Conservation (phyloP, 2,888 invertebrate species). For the Acrocyrtus sp. region DNA sequence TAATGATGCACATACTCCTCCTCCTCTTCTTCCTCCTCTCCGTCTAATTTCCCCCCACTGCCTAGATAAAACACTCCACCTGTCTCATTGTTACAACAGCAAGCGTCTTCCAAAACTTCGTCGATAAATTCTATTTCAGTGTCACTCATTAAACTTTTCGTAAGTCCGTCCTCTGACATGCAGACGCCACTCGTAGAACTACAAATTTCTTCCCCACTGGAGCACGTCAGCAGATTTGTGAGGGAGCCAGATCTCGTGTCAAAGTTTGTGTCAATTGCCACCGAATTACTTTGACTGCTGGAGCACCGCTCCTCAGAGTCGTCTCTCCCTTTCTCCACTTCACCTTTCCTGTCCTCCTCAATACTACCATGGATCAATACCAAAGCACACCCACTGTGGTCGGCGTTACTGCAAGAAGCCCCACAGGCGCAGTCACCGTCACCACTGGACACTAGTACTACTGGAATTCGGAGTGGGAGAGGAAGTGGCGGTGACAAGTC, state of each 20-base stretch:
- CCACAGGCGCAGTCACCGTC: background rate
- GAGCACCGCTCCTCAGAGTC: slow-evolving; percentile 23
- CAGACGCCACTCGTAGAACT: slow-evolving; percentile 24
- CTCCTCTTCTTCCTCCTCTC: slow-evolving; percentile 2
- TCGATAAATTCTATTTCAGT: slow-evolving; percentile 52
- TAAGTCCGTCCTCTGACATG: slow-evolving; percentile 28
- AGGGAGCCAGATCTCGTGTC: background rate
- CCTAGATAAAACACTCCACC: slow-evolving; percentile 30
- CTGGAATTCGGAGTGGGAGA: slow-evolving; percentile 4
- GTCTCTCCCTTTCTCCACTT: slow-evolving; percentile 2
- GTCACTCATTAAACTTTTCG: slow-evolving; percentile 44
- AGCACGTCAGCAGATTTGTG: slow-evolving; percentile 10
- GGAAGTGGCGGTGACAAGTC: background rate
- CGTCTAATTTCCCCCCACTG: slow-evolving; percentile 38
- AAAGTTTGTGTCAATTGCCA: slow-evolving; percentile 11
- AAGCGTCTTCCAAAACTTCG: slow-evolving; percentile 30
- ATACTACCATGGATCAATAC: background rate
- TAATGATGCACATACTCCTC: slow-evolving; percentile 51
- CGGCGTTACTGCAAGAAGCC: no score
- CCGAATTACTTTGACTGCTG: slow-evolving; percentile 21
- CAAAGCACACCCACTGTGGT: no score
- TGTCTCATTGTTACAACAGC: slow-evolving; percentile 7
- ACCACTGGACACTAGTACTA: slow-evolving; percentile 42
- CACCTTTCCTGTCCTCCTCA: background rate
- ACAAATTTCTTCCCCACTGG: slow-evolving; percentile 42